Evolutionary conservation across 37 sponge, comb jelly and placozoan species (phyloP).

Genomic region (Cladorhizidae sp.): DNA sequence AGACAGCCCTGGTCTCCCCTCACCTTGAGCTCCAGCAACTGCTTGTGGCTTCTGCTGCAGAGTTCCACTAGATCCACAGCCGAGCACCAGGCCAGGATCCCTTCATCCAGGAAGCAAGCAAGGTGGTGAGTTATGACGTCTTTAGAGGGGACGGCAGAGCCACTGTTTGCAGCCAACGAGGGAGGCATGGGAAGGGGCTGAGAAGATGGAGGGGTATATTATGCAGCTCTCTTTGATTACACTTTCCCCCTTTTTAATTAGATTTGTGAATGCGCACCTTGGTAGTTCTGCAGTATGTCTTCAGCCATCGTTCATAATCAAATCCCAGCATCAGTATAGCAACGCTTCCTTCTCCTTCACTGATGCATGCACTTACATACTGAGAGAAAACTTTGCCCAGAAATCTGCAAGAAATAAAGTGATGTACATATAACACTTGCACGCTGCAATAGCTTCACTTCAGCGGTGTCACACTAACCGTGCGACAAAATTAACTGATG

Average conservation of each 20-base stretch:
- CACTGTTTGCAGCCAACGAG: not conserved
- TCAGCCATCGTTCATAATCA: slow-evolving; percentile 75
- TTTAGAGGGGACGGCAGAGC: slow-evolving; percentile 30
- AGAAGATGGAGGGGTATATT: not conserved
- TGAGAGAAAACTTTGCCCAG: slow-evolving; percentile 78
- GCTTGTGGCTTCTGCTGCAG: slow-evolving; percentile 48
- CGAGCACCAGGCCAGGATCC: slow-evolving; percentile 45
- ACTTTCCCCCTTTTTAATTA: too few relatives aligned
- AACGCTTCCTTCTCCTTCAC: slow-evolving; percentile 17
- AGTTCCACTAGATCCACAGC: slow-evolving; percentile 27
- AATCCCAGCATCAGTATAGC: slow-evolving; percentile 47
- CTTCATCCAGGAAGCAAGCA: slow-evolving; percentile 21
- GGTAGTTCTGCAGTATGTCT: slow-evolving; percentile 12
- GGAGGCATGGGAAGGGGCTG: not conserved
- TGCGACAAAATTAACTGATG: too few relatives aligned
- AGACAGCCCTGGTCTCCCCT: too few relatives aligned
- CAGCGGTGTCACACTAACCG: not conserved
- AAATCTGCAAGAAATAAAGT: slow-evolving; percentile 56
- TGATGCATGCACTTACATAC: slow-evolving; percentile 64
- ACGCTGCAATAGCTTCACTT: not conserved
- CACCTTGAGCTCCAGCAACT: slow-evolving; percentile 64
- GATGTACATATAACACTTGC: not conserved
- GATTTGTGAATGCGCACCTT: not conserved
- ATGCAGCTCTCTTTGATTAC: not conserved
- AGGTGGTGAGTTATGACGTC: slow-evolving; percentile 56